Base-by-base conservation (phyloP, 2,113 vertebrate genomes). In the Camelus bactrianus region DNA sequence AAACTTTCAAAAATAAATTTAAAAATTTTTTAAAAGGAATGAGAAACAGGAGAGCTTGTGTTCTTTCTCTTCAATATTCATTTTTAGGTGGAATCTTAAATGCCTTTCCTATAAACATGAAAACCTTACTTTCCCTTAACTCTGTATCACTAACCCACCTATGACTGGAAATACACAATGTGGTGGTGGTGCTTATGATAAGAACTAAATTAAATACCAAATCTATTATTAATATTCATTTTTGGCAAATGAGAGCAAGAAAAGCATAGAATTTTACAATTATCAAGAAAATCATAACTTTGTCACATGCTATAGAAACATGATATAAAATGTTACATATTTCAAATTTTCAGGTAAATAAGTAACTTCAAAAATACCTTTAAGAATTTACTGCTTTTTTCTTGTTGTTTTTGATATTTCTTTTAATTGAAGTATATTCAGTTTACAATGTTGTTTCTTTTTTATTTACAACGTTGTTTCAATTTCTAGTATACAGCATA, bases 171-270 rank as follows among this genome's bases (percentile, higher is more conserved):
- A 93, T 62, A 93, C 4, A 35, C 32, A 80, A 80, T 10, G 46
- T 56, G 8, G 92, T 62, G 73, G 32, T 77, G 54, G 62, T 94
- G 48, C 14, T 84, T 84, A 76, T 19, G 12, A 13, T 84, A 94
- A 90, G 26, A 92, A 88, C 60, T 28, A 80, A 86, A 81, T 70
- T 89, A 95, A 93, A 80, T 88, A 79, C 3, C 17, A 35, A 26
- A 30, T 81, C 54, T 95, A 30, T 73, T 76, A 75, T 58, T 56
- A 79, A 62, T 22, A 90, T 11, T 38, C 19, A 90, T 85, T 83
- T 95, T 77, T 60, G 92, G n/a, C 42, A 60, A 52, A 93, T 48
- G 35, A 94, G 95, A 62, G 32, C 35, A 94, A 93, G 35, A 73
- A 22, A 88, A 89, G 48, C 56, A 75, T 0, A 80, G 42, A 70